A percentile compares a stretch with the other conserved stretches of the same genome.
phyloP scores from a whole-genome alignment of 2,113 vertebrate genomes.

The Propithecus coquereli region DNA sequence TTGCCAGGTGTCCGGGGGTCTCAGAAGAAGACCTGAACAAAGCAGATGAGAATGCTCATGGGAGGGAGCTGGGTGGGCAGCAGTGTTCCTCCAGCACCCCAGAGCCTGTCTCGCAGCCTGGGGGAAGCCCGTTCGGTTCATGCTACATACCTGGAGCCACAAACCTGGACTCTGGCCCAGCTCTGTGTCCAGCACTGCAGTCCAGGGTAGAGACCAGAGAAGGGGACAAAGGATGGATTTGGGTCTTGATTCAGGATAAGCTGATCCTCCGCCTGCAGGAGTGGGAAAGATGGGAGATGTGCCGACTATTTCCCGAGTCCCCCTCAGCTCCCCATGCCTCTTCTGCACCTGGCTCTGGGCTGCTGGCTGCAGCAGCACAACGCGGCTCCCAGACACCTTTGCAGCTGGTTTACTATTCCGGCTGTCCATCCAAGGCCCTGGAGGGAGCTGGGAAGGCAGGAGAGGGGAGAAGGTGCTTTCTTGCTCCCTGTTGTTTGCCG shows the following conservation, averaged over 20 bases:
- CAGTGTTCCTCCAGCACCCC: too few relatives aligned
- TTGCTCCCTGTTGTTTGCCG: neutral
- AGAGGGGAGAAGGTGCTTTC: neutral
- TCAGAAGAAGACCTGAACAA: neutral
- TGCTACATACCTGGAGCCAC: rapidly evolving
- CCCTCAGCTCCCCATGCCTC: neutral
- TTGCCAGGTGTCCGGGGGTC: neutral
- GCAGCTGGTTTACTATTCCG: neutral
- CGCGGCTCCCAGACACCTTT: neutral
- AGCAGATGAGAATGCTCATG: neutral
- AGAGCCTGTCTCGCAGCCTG: too few relatives aligned
- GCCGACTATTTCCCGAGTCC: neutral
- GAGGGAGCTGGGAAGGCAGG: neutral
- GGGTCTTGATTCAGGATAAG: neutral
- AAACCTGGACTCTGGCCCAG: neutral
- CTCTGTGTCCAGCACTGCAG: neutral
- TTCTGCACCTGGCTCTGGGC: neutral
- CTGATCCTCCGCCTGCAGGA: neutral
- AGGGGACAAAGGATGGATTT: neutral
- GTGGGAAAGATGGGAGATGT: neutral
- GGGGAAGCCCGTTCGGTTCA: neutral
- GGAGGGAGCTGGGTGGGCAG: neutral
- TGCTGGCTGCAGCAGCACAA: neutral
- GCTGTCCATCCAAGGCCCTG: neutral
- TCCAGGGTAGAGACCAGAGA: neutral